Conservation (phyloP, 2,797 vertebrate genomes). For the Lagorchestes hirsutus region DNA sequence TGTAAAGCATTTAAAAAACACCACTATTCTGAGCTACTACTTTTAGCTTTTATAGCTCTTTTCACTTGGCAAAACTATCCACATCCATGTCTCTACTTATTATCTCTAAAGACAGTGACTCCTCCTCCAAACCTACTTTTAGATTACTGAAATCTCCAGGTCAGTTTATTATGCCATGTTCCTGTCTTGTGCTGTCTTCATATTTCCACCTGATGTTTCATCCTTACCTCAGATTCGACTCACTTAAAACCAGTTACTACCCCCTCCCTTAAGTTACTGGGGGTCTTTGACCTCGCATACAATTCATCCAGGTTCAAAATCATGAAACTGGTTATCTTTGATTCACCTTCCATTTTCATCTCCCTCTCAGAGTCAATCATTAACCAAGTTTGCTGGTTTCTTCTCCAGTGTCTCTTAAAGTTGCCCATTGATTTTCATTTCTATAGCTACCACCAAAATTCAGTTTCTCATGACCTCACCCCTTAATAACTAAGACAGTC, state of each 20-base stretch:
- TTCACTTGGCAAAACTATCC: background rate
- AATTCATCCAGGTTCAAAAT: background rate
- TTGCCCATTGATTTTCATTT: background rate
- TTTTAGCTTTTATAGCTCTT: background rate
- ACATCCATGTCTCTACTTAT: background rate
- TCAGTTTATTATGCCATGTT: background rate
- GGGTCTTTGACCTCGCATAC: background rate
- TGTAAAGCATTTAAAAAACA: background rate
- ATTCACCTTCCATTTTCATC: background rate
- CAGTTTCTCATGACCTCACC: background rate
- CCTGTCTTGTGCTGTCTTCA: background rate
- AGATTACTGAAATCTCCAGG: background rate
- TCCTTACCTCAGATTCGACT: background rate
- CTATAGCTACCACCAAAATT: background rate
- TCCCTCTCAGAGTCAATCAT: background rate
- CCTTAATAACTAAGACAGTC: background rate
- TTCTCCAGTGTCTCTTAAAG: background rate
- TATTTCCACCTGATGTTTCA: background rate
- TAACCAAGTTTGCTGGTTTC: background rate
- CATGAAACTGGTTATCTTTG: background rate
- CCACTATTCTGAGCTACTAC: background rate
- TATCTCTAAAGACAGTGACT: background rate
- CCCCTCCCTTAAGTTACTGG: background rate
- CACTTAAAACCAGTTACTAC: background rate
- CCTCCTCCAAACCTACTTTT: background rate